A percentile compares a stretch with the other conserved stretches of the same genome.
phyloP scores from a whole-genome alignment of 2,797 vertebrate species.

The Synaphobranchus kaupii region DNA sequence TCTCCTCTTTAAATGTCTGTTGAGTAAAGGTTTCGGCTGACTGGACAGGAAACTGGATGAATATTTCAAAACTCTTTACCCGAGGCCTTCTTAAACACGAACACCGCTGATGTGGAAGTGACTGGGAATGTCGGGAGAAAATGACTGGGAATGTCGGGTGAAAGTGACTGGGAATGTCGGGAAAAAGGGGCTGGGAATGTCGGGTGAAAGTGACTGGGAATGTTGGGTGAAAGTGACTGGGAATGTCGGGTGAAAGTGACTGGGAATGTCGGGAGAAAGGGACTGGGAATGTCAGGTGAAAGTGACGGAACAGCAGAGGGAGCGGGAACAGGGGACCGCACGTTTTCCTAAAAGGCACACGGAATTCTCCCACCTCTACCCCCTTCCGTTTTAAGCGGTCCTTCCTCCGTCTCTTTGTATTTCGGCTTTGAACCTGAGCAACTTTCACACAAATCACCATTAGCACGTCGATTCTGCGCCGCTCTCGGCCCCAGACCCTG shows the following conservation, averaged over 20 bases:
- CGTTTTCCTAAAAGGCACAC: neutral
- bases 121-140: conserved; percentile 45
- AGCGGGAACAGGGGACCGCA: neutral
- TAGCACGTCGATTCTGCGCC: conserved; percentile 9
- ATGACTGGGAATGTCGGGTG: conserved; percentile 57
- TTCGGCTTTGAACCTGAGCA: neutral
- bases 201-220: neutral
- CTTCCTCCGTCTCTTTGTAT: neutral
- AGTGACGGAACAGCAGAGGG: too few relatives aligned
- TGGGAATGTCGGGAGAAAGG: conserved; percentile 58
- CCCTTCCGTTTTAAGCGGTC: neutral
- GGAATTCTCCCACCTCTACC: neutral
- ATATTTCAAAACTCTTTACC: conserved; percentile 70
- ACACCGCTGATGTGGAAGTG: conserved; percentile 66
- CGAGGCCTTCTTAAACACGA: conserved; percentile 59
- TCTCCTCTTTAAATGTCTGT: conserved; percentile 59
- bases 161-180: conserved; percentile 58
- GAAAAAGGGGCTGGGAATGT: conserved; percentile 62
- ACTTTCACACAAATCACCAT: neutral
- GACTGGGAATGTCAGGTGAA: conserved; percentile 46
- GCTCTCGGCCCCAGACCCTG: neutral
- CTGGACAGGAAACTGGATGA: conserved; percentile 65
- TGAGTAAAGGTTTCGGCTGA: conserved; percentile 64
- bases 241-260: conserved; percentile 61
- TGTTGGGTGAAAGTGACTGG: conserved; percentile 23